Base-by-base conservation (phyloP, 2,888 invertebrate genomes). In the Thereva unica region DNA sequence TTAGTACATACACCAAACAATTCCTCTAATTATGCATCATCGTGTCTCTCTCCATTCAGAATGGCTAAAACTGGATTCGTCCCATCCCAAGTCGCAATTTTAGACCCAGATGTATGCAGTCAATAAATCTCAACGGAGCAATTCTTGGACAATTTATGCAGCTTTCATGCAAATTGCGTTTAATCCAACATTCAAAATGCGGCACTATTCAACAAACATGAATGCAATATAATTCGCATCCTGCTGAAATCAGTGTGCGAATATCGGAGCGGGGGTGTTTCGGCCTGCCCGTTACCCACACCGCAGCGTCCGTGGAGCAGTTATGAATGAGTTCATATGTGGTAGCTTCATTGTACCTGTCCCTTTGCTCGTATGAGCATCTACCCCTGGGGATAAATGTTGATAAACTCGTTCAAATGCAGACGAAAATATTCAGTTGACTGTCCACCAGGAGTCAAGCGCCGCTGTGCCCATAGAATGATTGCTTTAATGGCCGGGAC, bases 101-200 rank as follows among this genome's bases (percentile, higher is more conserved):
- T 23, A 23, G 23, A 23, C 37, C 59, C 6, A 34, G 45, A 59
- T 38, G 6, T 41, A 42, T 49, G 41, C 52, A 52, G 52, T 52
- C 52, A 52, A 34, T 52, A n/a, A 45, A 40, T n/a, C 7, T 47
- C 8, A 12, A 12, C 59, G 49, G 10, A 38, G 47, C 47, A 59
- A 59, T 50, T 63, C 41, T 42, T 52, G 52, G 34, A 50, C 63
- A 63, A 63, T 63, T 52, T 63, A 63, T 63, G 63, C 63, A 50
- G 63, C 52, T 52, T 50, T 50, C 50, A 63, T 63, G 63, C 50
- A 63, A 63, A 63, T 63, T 63, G 52, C 50, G 49, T 63, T 63
- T 63, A 63, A 63, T 63, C 40, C 52, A 52, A 41, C 63, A 63
- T 63, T 52, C 50, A 63, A 63, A 63, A 63, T 49, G 63, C 63